These are phyloP conservation scores for Drosophila lacertosa DNA, from an alignment of 1,140 invertebrate genomes.

Conservation along the genomic window DNA sequence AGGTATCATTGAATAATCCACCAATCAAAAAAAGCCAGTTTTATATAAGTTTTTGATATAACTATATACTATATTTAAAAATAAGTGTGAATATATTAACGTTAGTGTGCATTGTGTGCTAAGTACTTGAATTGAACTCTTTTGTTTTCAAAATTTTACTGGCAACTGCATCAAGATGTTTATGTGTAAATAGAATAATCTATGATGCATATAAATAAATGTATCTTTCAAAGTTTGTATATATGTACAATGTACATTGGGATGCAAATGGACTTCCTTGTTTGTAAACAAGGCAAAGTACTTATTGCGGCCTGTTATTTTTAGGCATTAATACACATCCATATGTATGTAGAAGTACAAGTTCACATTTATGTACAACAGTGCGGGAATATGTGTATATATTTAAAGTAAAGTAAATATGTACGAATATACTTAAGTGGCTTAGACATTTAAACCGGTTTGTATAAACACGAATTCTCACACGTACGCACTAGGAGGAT, in stretches of 20 bases:
- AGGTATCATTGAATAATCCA: neutral
- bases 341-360: neutral
- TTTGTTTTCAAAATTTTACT: too few species aligned
- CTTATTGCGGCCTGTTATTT: too few species aligned
- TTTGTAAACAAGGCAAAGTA: neutral
- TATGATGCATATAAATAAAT: neutral
- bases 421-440: neutral
- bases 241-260: conserved; percentile 2
- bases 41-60: too few species aligned
- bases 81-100: neutral
- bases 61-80: too few species aligned
- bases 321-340: neutral
- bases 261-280: neutral
- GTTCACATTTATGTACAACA: neutral
- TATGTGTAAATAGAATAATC: neutral
- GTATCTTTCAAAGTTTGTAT: neutral
- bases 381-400: too few species aligned
- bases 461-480: neutral
- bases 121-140: neutral
- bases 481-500: too few species aligned
- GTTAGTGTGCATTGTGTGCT: neutral
- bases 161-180: neutral
- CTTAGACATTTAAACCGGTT: conserved; percentile 15
- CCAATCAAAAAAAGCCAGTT: neutral
- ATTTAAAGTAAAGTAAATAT: too few species aligned